Percentiles rank a stretch among this genome's conserved stretches.
phyloP scores from a whole-genome alignment of 2,888 invertebrate genomes.

The Macrosoma leucophasiata region DNA sequence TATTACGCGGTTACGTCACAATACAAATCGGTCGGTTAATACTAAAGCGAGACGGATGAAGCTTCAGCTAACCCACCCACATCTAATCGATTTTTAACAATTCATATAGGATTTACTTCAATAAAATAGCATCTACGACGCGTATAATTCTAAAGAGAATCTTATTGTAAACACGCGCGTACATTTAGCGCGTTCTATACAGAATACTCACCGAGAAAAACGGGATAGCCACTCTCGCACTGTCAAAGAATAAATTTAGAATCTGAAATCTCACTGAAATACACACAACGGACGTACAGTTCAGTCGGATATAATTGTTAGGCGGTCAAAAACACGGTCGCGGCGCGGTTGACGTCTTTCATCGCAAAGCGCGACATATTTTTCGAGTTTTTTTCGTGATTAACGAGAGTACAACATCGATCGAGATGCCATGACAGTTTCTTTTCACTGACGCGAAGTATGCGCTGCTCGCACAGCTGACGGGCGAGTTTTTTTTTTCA shows the following conservation, averaged over 20 bases:
- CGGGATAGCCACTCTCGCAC: conserved; percentile 48
- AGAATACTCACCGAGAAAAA: conserved; percentile 62
- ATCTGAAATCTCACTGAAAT: conserved; percentile 62
- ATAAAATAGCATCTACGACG: conserved; percentile 33
- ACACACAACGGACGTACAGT: conserved; percentile 49
- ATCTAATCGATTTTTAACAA: conserved; percentile 70
- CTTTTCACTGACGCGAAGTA: conserved; percentile 60
- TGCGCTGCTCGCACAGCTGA: conserved; percentile 64
- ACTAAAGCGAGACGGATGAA: conserved; percentile 44
- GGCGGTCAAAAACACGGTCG: conserved; percentile 34
- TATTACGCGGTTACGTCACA: conserved; percentile 54
- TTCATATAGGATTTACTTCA: conserved; percentile 35
- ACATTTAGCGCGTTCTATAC: conserved; percentile 29
- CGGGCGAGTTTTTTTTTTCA: conserved; percentile 57
- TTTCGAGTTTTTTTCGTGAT: conserved; percentile 61
- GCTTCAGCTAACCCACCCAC: conserved; percentile 63
- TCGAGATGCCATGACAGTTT: conserved; percentile 71
- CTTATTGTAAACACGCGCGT: conserved; percentile 6
- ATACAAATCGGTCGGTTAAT: conserved; percentile 51
- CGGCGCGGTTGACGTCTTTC: conserved; percentile 34
- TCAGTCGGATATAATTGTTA: conserved; percentile 46
- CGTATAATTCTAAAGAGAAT: conserved; percentile 3
- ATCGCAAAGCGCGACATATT: conserved; percentile 55
- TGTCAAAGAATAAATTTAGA: conserved; percentile 69
- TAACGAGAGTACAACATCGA: conserved; percentile 59